A percentile compares a stretch with the other conserved stretches of the same genome.
phyloP scores from a whole-genome alignment of 1,140 invertebrate species.

The Lepidotrigona ventralis region DNA sequence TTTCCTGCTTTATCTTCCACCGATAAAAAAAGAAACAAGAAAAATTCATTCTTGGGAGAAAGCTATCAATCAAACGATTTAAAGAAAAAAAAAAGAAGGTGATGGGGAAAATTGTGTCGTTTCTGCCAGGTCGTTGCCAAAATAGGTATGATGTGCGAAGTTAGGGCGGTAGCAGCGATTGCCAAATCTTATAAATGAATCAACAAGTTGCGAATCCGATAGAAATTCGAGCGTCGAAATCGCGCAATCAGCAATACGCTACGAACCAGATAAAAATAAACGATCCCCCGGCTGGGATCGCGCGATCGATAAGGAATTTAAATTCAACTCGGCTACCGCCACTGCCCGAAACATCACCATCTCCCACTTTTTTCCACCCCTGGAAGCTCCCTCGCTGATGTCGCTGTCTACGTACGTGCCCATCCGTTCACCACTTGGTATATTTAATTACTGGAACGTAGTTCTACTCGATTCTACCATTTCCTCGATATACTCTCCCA shows the following conservation, averaged over 20 bases:
- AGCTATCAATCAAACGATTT: too few relatives aligned
- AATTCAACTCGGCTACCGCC: background rate
- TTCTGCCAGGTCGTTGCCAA: constrained; percentile 3
- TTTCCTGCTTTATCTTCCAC: background rate
- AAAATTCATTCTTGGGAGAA: background rate
- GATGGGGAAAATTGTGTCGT: constrained; percentile 13
- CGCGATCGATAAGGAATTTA: constrained; percentile 34
- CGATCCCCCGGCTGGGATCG: background rate
- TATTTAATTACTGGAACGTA: background rate
- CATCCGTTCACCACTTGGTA: background rate
- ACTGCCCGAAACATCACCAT: too few relatives aligned
- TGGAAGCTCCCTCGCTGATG: background rate
- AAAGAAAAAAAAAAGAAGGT: background rate
- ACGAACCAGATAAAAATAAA: constrained; percentile 41
- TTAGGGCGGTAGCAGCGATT: constrained; percentile 26
- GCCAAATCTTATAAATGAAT: constrained; percentile 52
- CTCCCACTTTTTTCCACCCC: background rate
- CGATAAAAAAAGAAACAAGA: background rate
- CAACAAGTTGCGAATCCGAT: constrained; percentile 50
- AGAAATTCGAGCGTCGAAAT: constrained; percentile 44
- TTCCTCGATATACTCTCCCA: background rate
- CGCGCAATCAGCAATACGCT: constrained; percentile 46
- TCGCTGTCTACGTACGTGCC: too few relatives aligned
- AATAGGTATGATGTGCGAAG: constrained; percentile 45
- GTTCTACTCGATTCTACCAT: background rate